phyloP scores from a whole-genome alignment of 1,140 invertebrate genomes.

The Pemphigus obesinymphae region DNA sequence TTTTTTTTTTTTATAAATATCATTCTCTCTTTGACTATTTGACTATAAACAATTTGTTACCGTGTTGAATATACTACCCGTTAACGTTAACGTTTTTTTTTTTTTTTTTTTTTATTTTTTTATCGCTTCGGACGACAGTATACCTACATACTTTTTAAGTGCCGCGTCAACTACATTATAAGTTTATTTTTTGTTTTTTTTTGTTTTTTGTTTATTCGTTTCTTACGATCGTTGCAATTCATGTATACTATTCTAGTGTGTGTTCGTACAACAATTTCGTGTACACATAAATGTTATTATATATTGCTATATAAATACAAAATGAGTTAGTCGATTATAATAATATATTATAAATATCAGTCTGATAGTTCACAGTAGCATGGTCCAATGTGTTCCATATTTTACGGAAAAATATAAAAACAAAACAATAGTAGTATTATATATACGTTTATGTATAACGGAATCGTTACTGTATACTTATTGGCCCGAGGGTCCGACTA shows the following conservation, averaged over 20 bases:
- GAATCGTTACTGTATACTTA: conserved; percentile 4
- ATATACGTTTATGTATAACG: conserved; percentile 5
- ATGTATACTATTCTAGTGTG: conserved; percentile 25
- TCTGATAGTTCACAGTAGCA: conserved; percentile 36
- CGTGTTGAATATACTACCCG: neutral
- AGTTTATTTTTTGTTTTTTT: conserved; percentile 19
- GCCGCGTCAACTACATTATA: neutral
- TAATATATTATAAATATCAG: conserved; percentile 10
- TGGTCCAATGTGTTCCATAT: conserved; percentile 20
- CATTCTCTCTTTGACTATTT: neutral
- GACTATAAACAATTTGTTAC: conserved; percentile 24
- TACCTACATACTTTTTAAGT: neutral
- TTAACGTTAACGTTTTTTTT: neutral
- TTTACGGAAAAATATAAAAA: neutral
- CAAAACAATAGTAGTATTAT: neutral
- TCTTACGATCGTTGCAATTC: neutral
- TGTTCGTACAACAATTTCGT: conserved; percentile 11
- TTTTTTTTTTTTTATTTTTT: too few relatives aligned
- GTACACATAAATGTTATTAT: neutral
- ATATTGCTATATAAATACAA: conserved; percentile 20
- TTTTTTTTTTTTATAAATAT: neutral
- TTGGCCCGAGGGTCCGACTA: conserved; percentile 34
- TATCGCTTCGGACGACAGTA: too few relatives aligned
- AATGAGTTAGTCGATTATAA: conserved; percentile 13
- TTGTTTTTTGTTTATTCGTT: neutral